Evolutionary conservation across 1,140 invertebrate genomes (phyloP).

Genomic region (Chelonus insularis): DNA sequence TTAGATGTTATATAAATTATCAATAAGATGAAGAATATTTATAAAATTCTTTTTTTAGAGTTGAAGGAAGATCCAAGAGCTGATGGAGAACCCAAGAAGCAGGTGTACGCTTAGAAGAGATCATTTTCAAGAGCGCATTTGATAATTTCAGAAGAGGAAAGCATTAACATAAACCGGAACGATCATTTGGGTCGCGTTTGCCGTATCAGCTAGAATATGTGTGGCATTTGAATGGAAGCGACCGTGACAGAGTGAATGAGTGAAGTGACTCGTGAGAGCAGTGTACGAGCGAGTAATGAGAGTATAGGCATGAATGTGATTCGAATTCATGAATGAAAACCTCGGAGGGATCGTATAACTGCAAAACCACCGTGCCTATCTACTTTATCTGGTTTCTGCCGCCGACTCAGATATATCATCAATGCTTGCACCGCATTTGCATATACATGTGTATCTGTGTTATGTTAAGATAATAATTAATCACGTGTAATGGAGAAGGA

Average conservation of each 20-base stretch:
- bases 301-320: slow-evolving; percentile 28
- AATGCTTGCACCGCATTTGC: background rate
- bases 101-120: too few relatives aligned
- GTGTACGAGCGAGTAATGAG: slow-evolving; percentile 22
- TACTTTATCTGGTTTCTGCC: slow-evolving; percentile 20
- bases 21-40: too few relatives aligned
- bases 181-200: background rate
- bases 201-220: background rate
- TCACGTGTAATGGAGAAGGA: too few relatives aligned
- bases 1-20: background rate
- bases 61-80: too few relatives aligned
- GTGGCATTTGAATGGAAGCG: slow-evolving; percentile 7
- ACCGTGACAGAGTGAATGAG: slow-evolving; percentile 1
- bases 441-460: background rate
- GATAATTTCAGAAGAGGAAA: background rate
- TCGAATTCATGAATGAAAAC: slow-evolving; percentile 35
- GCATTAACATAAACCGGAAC: background rate
- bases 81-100: too few relatives aligned
- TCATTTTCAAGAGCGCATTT: background rate
- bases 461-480: too few relatives aligned
- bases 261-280: slow-evolving; percentile 1
- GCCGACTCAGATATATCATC: slow-evolving; percentile 4
- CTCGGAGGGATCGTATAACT: slow-evolving; percentile 29
- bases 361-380: slow-evolving; percentile 2
- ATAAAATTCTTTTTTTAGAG: too few relatives aligned